Evolutionary conservation across 1,140 invertebrate species (phyloP), one percentile per base, ranked within the genome.

Genomic region (Bradynema listronoti): DNA sequence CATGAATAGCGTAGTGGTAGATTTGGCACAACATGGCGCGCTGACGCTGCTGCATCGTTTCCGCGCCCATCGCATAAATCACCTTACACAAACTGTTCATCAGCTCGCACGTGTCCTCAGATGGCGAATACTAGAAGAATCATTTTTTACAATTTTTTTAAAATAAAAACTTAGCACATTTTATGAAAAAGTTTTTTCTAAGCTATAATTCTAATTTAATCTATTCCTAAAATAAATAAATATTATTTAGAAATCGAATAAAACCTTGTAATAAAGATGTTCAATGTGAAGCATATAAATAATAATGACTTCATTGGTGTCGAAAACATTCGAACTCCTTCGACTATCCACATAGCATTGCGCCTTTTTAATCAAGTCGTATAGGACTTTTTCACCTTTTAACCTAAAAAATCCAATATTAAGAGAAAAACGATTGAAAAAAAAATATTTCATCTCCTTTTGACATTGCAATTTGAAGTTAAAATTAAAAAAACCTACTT

Each of bases 11-110:
- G 78, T 95, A 90, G 78, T 97, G 91, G 80, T 98, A 99, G 68
- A 99, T 96, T 75, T 98, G 93, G 32, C 88, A 93, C 9, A 99
- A 81, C 66, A 98, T 96, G 1, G 95, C 92, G n/a, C 92, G 85
- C 0, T 93, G 96, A 64, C 94, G 83, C 11, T 95, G 83, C 58
- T 91, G 85, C 81, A 96, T 90, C 0, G 89, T 92, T 27, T 85
- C 86, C 74, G 98, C 93, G 68, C 94, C 87, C 4, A 66, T 19
- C 7, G 89, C 86, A 77, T 97, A 98, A 73, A 99, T 90, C 72
- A 87, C 96, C 80, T 94, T 94, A 82, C 92, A 96, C 24, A 97
- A 80, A 45, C 85, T 85, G 66, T 94, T 89, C 87, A 99, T 93
- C 24, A 90, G 83, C 73, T 89, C 85, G 4, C 89, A 89, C 4